Base-by-base conservation (phyloP, 2,113 vertebrate species). In the Rhinoderma darwinii region DNA sequence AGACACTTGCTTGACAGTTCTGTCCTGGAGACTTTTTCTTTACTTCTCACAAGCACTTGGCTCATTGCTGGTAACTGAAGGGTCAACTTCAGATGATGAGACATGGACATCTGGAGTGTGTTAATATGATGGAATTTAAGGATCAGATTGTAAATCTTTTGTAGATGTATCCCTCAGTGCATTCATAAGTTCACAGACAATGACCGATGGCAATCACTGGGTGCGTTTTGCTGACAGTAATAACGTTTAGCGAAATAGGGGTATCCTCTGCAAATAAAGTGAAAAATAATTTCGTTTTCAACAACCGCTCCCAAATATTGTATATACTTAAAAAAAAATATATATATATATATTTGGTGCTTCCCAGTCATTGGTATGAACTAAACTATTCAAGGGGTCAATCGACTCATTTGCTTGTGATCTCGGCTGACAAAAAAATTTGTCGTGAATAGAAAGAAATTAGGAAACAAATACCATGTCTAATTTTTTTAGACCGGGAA, bases 161-260 rank as follows among this genome's bases (percentile, higher is more conserved):
- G 39, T 84, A 73, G 66, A 39, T 84, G 66, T 56, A 75, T 84
- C 83, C 83, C 83, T 73, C 17, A 56, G 68, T 72, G 83, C 32
- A 75, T 84, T 84, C 44, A 54, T 41, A 84, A 43, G 83, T 84
- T 84, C 83, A 84, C 50, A 61, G 83, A 70, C 61, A 75, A 25
- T 75, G 70, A 75, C 50, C 83, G 51, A 84, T 75, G 70, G 70
- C 74, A 75, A 76, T 41, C 51, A 61, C 17, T 18, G 50, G 83
- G 32, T 75, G 70, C 39, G n/a, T 59, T 44, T 39, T 75, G 83
- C 70, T 84, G 70, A 84, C 54, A 50, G 35, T 32, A 50, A 77
- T 50, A 51, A 17, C 27, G 35, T 51, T 32, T 0, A 32, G 32
- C 14, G 18, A n/a, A 82, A 30, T 44, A 41, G 41, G 17, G 14